These are phyloP conservation scores for Sinotaia quadrata DNA, from an alignment of 2,888 invertebrate genomes.

Conservation along the genomic window DNA sequence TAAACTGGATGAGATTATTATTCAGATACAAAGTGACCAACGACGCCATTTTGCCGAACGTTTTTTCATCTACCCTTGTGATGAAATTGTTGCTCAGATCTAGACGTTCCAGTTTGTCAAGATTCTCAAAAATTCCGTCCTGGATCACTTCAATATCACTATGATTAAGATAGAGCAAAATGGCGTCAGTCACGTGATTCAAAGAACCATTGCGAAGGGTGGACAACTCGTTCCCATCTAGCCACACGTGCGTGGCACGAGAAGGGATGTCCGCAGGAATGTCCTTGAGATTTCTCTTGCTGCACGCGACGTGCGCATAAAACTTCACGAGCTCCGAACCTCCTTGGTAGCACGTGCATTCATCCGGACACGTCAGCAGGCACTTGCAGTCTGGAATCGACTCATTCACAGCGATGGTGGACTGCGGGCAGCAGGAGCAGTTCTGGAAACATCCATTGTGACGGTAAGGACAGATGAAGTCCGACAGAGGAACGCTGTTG, in stretches of 20 bases:
- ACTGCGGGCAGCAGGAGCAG: slow-evolving; percentile 28
- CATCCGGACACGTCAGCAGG: slow-evolving; percentile 28
- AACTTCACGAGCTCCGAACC: slow-evolving; percentile 21
- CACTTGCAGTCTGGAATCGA: slow-evolving; percentile 24
- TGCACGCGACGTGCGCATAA: slow-evolving; percentile 40
- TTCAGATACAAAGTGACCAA: slow-evolving; percentile 40
- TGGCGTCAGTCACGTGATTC: slow-evolving; percentile 10
- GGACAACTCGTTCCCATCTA: slow-evolving; percentile 49
- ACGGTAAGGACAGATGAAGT: slow-evolving; percentile 31
- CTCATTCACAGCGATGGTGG: neutral
- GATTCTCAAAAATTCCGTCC: slow-evolving; percentile 17
- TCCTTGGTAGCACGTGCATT: slow-evolving; percentile 29
- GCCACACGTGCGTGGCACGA: slow-evolving; percentile 44
- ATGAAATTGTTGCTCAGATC: slow-evolving; percentile 39
- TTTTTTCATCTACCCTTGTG: slow-evolving; percentile 18
- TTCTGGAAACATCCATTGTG: slow-evolving; percentile 15
- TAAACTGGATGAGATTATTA: slow-evolving; percentile 37
- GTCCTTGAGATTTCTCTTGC: slow-evolving; percentile 32
- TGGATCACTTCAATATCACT: slow-evolving; percentile 35
- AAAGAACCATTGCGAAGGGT: slow-evolving; percentile 20
- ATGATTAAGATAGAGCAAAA: slow-evolving; percentile 42
- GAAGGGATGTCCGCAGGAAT: slow-evolving; percentile 46
- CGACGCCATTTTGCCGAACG: slow-evolving; percentile 40
- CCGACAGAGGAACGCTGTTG: slow-evolving; percentile 26
- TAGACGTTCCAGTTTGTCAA: slow-evolving; percentile 20